Evolutionary conservation across 1,140 invertebrate genomes (phyloP).

Genomic region (Pseudomyrmex concolor): DNA sequence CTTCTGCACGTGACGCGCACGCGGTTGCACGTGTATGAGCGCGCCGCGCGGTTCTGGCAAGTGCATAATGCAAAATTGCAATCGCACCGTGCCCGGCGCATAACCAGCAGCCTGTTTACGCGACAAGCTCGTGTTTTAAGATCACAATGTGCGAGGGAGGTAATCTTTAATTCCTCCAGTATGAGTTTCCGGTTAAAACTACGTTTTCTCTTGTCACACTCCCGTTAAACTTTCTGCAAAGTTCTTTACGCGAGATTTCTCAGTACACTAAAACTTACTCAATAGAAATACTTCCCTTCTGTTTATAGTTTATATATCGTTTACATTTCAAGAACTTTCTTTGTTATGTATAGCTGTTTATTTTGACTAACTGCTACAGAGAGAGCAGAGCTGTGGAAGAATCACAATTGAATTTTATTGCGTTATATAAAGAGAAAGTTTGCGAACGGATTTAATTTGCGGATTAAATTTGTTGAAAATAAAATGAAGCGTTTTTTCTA

Average conservation of each 20-base stretch:
- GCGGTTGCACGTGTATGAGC: conserved; percentile 49
- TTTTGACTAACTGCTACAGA: neutral
- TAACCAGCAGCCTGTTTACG: conserved; percentile 45
- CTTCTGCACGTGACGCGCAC: conserved; percentile 68
- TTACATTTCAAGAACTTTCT: neutral
- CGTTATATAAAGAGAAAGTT: neutral
- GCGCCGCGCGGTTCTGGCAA: conserved; percentile 25
- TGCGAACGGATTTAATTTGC: neutral
- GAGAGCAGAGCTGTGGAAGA: too few species aligned
- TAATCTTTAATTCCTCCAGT: conserved; percentile 26
- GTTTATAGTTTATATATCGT: neutral
- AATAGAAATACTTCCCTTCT: too few species aligned
- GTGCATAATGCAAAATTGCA: conserved; percentile 44
- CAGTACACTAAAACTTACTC: too few species aligned
- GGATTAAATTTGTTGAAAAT: neutral
- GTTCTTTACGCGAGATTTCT: neutral
- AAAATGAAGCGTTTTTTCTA: neutral
- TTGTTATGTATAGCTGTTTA: neutral
- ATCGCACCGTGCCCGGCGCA: conserved; percentile 18
- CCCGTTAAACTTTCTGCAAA: neutral
- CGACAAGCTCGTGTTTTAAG: conserved; percentile 46
- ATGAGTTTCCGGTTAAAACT: conserved; percentile 23
- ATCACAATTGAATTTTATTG: neutral
- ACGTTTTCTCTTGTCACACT: neutral
- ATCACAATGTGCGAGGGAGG: conserved; percentile 7